These are phyloP conservation scores for Zaprionus ghesquierei DNA, from an alignment of 1,140 invertebrate species.

Conservation along the genomic window DNA sequence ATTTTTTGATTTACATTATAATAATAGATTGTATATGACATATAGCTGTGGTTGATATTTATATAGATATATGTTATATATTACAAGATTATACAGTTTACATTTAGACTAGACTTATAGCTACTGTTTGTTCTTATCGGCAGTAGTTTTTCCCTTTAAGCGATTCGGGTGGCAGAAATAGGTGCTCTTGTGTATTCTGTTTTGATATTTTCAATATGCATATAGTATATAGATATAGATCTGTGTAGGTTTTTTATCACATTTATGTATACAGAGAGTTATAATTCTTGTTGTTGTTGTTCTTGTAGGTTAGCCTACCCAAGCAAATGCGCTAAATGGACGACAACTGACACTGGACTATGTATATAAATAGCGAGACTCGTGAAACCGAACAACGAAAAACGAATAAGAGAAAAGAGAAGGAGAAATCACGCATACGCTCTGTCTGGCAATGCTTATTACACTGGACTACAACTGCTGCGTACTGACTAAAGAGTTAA, in stretches of 20 bases:
- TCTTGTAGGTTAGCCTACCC: constrained; percentile 64
- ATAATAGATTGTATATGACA: constrained; percentile 34
- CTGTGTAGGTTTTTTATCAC: constrained; percentile 32
- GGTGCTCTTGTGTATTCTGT: constrained; percentile 78
- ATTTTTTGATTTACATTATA: constrained; percentile 74
- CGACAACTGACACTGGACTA: constrained; percentile 32
- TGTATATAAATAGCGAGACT: constrained; percentile 9
- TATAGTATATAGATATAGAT: constrained; percentile 25
- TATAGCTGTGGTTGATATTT: constrained; percentile 12
- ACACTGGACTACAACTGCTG: constrained; percentile 40
- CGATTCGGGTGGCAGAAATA: constrained; percentile 61
- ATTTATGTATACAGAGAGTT: constrained; percentile 20
- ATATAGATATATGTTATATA: constrained; percentile 47
- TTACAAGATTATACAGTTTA: constrained; percentile 47
- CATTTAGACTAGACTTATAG: neutral
- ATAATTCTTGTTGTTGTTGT: constrained; percentile 34
- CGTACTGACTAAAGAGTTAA: constrained; percentile 34
- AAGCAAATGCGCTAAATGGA: constrained; percentile 70
- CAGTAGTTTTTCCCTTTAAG: constrained; percentile 64
- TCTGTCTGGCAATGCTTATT: constrained; percentile 17
- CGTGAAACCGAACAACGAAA: constrained; percentile 26
- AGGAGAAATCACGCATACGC: constrained; percentile 9
- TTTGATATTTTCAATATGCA: constrained; percentile 15
- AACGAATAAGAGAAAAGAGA: constrained; percentile 10
- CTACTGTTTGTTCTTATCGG: constrained; percentile 82